Percentiles rank a stretch among this genome's conserved stretches.
phyloP scores from a whole-genome alignment of 2,888 invertebrate genomes.

The Parnassius smintheus region DNA sequence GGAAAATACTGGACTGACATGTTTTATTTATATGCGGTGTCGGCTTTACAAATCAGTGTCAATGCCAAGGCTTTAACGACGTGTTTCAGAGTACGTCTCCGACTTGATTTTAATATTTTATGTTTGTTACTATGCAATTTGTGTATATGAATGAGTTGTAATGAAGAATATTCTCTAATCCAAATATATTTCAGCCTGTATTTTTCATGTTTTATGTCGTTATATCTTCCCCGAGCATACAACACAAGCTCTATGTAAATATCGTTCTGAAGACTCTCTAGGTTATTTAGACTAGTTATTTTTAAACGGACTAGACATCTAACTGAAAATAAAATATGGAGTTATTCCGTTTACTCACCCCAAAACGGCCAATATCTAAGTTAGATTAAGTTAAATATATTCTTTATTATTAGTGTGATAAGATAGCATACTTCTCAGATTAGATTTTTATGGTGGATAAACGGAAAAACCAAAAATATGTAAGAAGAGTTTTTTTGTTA shows the following conservation, averaged over 20 bases:
- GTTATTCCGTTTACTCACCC: too few relatives aligned
- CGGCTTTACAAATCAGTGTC: constrained; percentile 61
- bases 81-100: constrained; percentile 25
- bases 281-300: too few relatives aligned
- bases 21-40: constrained; percentile 55
- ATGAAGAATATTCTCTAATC: constrained; percentile 10
- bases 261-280: neutral
- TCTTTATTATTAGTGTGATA: too few relatives aligned
- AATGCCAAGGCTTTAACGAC: constrained; percentile 53
- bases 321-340: too few relatives aligned
- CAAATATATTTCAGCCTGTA: neutral
- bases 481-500: too few relatives aligned
- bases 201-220: constrained; percentile 8
- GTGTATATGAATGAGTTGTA: constrained; percentile 13
- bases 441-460: too few relatives aligned
- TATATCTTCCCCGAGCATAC: neutral
- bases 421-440: too few relatives aligned
- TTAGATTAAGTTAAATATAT: too few relatives aligned
- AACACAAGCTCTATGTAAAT: neutral
- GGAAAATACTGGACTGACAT: constrained; percentile 42
- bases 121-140: constrained; percentile 17
- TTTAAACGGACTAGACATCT: too few relatives aligned
- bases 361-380: too few relatives aligned
- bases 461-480: too few relatives aligned
- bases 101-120: constrained; percentile 22